Percentiles rank a stretch among this genome's conserved stretches.
Conservation (phyloP, 2,888 invertebrate genomes). For the Cylindroiulus punctatus region DNA sequence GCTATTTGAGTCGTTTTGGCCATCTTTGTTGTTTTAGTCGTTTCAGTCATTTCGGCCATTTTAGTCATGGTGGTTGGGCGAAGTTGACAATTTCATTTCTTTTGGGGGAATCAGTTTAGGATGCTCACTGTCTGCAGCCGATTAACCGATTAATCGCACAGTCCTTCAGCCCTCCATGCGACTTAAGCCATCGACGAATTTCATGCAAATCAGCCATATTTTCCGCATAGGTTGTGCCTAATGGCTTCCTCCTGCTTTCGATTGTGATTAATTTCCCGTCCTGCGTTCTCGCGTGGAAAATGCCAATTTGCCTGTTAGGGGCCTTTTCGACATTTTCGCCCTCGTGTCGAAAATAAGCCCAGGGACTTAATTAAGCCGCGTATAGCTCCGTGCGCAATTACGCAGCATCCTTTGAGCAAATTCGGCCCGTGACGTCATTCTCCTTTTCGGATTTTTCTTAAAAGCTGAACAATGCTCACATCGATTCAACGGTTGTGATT, state of each 20-base stretch:
- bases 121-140: background rate
- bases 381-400: background rate
- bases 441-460: background rate
- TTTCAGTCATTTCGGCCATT: too few relatives aligned
- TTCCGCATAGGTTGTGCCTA: conserved; percentile 4
- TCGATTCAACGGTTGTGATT: too few relatives aligned
- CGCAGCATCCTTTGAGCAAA: background rate
- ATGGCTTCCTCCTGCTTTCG: background rate
- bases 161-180: background rate
- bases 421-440: background rate
- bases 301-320: too few relatives aligned
- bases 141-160: background rate
- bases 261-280: conserved; percentile 32
- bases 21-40: too few relatives aligned
- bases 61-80: too few relatives aligned
- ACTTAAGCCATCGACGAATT: background rate
- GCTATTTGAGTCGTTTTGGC: too few relatives aligned
- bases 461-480: background rate
- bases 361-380: conserved; percentile 11
- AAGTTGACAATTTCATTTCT: background rate
- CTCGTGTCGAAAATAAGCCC: background rate
- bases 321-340: too few relatives aligned
- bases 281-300: background rate
- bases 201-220: conserved; percentile 2
- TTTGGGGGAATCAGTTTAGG: background rate